Evolutionary conservation across 2,888 invertebrate species (phyloP).

Genomic region (Drosophila greeni): DNA sequence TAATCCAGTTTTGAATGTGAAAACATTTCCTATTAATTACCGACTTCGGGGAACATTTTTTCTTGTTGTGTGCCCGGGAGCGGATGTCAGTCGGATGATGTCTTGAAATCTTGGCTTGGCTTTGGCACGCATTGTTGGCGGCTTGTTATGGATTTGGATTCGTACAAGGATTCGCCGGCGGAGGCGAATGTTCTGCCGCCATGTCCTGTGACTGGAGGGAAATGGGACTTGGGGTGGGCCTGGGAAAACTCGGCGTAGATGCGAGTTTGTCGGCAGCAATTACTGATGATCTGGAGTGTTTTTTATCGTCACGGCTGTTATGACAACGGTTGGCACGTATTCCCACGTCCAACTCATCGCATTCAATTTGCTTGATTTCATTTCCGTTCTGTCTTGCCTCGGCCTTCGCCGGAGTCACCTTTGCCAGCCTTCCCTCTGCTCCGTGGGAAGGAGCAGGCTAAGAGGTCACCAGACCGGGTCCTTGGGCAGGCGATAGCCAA

Average conservation of each 20-base stretch:
- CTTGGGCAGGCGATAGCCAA: conserved; percentile 21
- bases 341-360: conserved; percentile 68
- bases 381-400: conserved; percentile 53
- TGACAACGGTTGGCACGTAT: conserved; percentile 63
- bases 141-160: conserved; percentile 53
- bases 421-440: conserved; percentile 5
- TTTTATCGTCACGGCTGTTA: conserved; percentile 55
- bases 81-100: conserved; percentile 19
- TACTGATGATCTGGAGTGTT: conserved; percentile 69
- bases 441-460: not conserved
- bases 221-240: conserved; percentile 1
- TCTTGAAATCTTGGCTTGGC: conserved; percentile 56
- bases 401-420: conserved; percentile 16
- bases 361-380: conserved; percentile 71
- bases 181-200: conserved; percentile 32
- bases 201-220: conserved; percentile 10
- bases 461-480: conserved; percentile 14
- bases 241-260: conserved; percentile 27
- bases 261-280: conserved; percentile 69
- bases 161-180: conserved; percentile 27
- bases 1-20: not conserved
- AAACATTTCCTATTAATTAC: conserved; percentile 5
- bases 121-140: conserved; percentile 48
- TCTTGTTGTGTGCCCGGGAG: conserved; percentile 7
- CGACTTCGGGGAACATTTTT: not conserved